Conservation (phyloP, 2,113 vertebrate genomes). For the Patagioenas fasciata region DNA sequence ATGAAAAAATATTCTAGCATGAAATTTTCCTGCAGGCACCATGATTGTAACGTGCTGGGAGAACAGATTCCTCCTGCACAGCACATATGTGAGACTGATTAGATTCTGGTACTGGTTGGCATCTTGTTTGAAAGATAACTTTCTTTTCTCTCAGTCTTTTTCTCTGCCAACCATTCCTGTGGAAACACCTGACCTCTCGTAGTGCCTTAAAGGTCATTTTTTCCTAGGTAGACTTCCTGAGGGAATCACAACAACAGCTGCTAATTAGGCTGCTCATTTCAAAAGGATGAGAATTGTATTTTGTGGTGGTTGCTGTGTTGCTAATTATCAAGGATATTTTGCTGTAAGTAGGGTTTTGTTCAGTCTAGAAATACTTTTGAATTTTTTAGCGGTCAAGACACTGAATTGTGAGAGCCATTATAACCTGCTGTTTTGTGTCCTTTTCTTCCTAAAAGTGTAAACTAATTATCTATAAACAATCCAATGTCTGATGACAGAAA, state of each 20-base stretch:
- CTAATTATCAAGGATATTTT: not conserved
- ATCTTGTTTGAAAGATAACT: not conserved
- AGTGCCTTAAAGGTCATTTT: not conserved
- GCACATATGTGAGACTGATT: not conserved
- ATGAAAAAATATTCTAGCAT: not conserved
- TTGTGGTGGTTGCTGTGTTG: not conserved
- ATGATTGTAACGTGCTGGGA: not conserved
- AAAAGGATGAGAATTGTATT: not conserved
- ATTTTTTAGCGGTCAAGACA: not conserved
- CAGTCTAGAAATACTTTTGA: not conserved
- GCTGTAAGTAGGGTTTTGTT: not conserved
- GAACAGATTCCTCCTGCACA: not conserved
- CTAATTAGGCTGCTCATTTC: not conserved
- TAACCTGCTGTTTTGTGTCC: not conserved
- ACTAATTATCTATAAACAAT: constrained; percentile 7
- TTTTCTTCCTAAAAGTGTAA: constrained; percentile 14
- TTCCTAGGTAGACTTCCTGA: not conserved
- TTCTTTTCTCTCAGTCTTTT: not conserved
- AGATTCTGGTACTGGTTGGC: not conserved
- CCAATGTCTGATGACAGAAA: not conserved
- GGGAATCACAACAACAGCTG: not conserved
- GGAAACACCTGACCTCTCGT: not conserved
- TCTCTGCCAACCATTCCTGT: not conserved
- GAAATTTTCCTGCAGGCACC: not conserved
- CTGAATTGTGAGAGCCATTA: not conserved